phyloP scores from a whole-genome alignment of 2,888 invertebrate species.

The Branchellion lobata region DNA sequence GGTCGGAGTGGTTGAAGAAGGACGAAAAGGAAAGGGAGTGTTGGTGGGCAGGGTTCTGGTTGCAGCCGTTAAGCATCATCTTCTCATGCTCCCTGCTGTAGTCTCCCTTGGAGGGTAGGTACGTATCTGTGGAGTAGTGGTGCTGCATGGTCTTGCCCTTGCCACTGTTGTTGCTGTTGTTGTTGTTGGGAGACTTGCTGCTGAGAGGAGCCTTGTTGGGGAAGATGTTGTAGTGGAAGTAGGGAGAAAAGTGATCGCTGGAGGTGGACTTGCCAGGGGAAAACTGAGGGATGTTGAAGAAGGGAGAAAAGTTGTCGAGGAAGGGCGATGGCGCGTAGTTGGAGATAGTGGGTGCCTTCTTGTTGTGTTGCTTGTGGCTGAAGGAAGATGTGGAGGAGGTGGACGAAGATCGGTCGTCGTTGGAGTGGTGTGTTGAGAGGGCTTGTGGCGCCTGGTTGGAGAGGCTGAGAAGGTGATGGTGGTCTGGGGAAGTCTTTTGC shows the following conservation, averaged over 20 bases:
- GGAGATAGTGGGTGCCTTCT: conserved; percentile 3
- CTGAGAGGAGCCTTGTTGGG: neutral
- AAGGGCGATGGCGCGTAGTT: neutral
- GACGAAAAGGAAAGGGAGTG: conserved; percentile 13
- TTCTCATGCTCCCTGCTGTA: conserved; percentile 4
- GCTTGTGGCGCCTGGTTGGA: neutral
- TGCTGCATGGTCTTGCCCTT: neutral
- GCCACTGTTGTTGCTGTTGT: neutral
- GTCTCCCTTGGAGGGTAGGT: neutral
- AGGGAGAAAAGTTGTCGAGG: conserved; percentile 3
- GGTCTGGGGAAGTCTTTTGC: conserved; percentile 8
- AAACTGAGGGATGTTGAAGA: conserved; percentile 5
- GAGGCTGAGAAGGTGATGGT: neutral
- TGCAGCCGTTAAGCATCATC: neutral
- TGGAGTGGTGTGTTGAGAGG: neutral
- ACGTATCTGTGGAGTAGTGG: neutral
- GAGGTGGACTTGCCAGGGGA: conserved; percentile 2
- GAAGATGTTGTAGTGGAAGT: conserved; percentile 10
- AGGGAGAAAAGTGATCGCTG: neutral
- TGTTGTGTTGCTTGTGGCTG: neutral
- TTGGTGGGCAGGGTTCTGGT: conserved; percentile 20
- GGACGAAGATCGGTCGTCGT: neutral
- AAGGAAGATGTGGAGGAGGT: neutral
- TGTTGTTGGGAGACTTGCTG: neutral
- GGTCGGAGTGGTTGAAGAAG: neutral